Conservation (phyloP, 2,888 invertebrate genomes). For the Rhingia campestris region DNA sequence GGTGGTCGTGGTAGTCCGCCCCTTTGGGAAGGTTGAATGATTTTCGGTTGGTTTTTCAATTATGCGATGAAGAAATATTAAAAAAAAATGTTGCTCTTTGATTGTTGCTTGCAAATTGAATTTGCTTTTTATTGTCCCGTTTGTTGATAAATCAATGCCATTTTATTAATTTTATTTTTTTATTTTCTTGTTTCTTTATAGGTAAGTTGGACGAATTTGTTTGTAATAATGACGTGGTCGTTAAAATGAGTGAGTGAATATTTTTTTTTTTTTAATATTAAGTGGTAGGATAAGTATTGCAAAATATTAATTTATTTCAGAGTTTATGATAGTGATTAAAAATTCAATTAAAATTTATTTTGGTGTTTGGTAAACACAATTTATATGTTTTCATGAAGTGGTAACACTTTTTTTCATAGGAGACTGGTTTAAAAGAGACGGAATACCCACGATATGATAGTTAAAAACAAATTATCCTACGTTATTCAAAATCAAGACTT, state of each 20-base stretch:
- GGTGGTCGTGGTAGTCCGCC: not conserved
- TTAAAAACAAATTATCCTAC: no score
- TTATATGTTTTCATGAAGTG: no score
- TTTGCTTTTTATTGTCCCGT: not conserved
- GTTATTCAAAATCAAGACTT: no score
- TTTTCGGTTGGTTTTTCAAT: constrained; percentile 47
- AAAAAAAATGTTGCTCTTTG: constrained; percentile 15
- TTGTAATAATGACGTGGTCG: not conserved
- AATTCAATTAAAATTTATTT: no score
- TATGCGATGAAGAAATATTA: constrained; percentile 37
- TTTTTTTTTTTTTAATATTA: not conserved
- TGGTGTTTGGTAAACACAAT: no score
- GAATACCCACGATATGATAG: no score
- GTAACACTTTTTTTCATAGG: no score
- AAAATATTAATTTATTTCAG: no score
- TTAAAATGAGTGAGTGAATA: constrained; percentile 26
- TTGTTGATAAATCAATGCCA: not conserved
- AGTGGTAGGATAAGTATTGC: no score
- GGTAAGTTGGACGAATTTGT: constrained; percentile 36
- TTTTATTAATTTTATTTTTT: constrained; percentile 13
- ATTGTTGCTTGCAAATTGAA: not conserved
- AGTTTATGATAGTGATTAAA: no score
- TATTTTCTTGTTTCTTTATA: constrained; percentile 37
- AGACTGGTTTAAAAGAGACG: no score
- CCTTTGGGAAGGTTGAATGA: constrained; percentile 6